Conservation (phyloP, 2,113 vertebrate species). For the Phalacrocorax carbo region DNA sequence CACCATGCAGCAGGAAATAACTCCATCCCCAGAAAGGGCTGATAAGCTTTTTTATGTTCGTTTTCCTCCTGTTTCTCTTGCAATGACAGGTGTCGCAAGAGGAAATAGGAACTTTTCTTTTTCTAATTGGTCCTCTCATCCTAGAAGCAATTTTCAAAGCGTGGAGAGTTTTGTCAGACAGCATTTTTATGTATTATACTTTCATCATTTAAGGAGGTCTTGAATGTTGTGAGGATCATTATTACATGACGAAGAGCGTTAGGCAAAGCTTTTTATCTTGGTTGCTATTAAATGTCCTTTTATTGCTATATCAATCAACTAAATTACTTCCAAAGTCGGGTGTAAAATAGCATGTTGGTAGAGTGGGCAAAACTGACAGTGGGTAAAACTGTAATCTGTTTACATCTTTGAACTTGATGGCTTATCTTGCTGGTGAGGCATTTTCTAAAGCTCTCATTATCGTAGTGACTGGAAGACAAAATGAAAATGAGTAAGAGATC, state of each 20-base stretch:
- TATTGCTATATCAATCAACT: constrained; percentile 73
- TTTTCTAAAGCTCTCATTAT: constrained; percentile 35
- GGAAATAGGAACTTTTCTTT: background rate
- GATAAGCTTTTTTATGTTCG: background rate
- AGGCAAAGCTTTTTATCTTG: constrained; percentile 68
- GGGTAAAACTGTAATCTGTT: constrained; percentile 62
- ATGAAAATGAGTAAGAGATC: constrained; percentile 25
- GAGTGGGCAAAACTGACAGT: constrained; percentile 32
- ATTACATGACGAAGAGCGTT: constrained; percentile 38
- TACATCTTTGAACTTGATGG: constrained; percentile 41
- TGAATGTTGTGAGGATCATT: constrained; percentile 40
- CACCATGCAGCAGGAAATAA: background rate
- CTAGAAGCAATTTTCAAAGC: background rate
- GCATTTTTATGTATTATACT: constrained; percentile 16
- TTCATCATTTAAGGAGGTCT: constrained; percentile 32
- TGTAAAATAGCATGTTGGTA: constrained; percentile 54
- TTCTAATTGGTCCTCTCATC: background rate
- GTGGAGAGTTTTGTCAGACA: background rate
- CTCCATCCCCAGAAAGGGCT: background rate
- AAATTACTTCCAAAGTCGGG: constrained; percentile 63
- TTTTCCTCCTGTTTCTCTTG: background rate
- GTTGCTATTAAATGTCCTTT: constrained; percentile 67
- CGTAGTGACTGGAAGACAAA: constrained; percentile 31
- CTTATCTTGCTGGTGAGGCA: constrained; percentile 25
- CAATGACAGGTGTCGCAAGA: background rate